phyloP scores from a whole-genome alignment of 2,797 vertebrate genomes.

The Spinibarbus caldwelli region DNA sequence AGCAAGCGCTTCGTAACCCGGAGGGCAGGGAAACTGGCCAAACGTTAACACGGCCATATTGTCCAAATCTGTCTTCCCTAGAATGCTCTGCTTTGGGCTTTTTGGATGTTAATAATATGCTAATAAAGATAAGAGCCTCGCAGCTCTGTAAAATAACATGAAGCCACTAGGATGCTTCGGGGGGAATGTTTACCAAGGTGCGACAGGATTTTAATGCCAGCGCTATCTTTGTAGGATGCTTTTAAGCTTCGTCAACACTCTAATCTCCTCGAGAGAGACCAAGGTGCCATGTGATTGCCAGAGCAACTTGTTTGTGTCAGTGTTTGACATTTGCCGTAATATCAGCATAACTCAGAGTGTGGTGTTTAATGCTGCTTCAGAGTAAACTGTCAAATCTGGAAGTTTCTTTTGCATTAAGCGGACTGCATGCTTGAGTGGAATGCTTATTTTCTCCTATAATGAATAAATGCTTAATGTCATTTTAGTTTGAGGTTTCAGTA shows the following conservation, averaged over 20 bases:
- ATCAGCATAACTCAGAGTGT: constrained; percentile 47
- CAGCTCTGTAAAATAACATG: constrained; percentile 61
- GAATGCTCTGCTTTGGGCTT: constrained; percentile 58
- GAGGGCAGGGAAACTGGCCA: constrained; percentile 31
- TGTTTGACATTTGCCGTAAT: constrained; percentile 49
- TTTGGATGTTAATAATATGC: constrained; percentile 65
- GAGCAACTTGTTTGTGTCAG: constrained; percentile 43
- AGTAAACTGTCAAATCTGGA: constrained; percentile 45
- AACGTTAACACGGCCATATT: constrained; percentile 62
- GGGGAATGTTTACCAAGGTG: constrained; percentile 46
- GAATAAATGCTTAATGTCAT: not conserved
- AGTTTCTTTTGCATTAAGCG: constrained; percentile 48
- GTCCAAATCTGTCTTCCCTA: constrained; percentile 64
- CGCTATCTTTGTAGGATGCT: constrained; percentile 38
- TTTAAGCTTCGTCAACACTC: constrained; percentile 56
- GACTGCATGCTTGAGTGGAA: not conserved
- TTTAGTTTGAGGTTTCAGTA: constrained; percentile 15
- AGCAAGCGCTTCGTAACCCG: not conserved
- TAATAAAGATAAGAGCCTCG: constrained; percentile 66
- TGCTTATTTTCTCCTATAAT: constrained; percentile 12
- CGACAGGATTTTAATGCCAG: constrained; percentile 52
- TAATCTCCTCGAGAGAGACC: constrained; percentile 52
- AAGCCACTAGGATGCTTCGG: constrained; percentile 55
- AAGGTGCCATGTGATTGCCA: constrained; percentile 58
- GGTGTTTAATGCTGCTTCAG: constrained; percentile 10